Conservation (phyloP, 2,888 invertebrate species). For the Julus scandinavius region DNA sequence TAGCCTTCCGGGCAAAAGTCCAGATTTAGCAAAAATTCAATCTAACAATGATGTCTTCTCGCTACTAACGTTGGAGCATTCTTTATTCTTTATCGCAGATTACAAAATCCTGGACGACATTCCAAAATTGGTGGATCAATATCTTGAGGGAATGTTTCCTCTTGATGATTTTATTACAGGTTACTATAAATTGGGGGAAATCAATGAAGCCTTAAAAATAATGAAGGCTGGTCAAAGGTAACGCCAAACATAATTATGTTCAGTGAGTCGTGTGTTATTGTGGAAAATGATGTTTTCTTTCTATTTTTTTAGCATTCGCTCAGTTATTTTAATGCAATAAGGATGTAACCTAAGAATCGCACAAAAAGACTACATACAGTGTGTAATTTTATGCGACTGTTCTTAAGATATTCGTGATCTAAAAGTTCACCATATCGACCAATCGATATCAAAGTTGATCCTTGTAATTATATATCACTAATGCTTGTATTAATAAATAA, state of each 20-base stretch:
- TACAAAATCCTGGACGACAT: constrained; percentile 4
- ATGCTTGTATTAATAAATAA: too few species aligned
- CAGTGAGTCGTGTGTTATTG: background rate
- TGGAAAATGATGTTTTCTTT: background rate
- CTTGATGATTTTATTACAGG: constrained; percentile 7
- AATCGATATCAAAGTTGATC: too few species aligned
- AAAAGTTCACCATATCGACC: too few species aligned
- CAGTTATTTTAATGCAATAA: background rate
- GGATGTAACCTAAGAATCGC: too few species aligned
- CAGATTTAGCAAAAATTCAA: too few species aligned
- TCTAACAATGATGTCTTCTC: too few species aligned
- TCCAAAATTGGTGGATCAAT: background rate
- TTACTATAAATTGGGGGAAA: background rate
- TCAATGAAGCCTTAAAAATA: background rate
- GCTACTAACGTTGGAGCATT: too few species aligned
- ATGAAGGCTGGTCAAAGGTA: constrained; percentile 31
- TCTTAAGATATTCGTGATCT: too few species aligned
- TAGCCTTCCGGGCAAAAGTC: too few species aligned
- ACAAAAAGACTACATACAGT: too few species aligned
- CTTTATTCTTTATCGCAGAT: background rate
- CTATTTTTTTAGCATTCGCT: background rate
- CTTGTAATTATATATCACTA: too few species aligned
- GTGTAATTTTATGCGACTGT: too few species aligned
- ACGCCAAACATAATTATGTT: background rate
- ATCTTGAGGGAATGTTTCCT: background rate